Base-by-base conservation (phyloP, 2,113 vertebrate species). In the Psilopsiagon aurifrons region DNA sequence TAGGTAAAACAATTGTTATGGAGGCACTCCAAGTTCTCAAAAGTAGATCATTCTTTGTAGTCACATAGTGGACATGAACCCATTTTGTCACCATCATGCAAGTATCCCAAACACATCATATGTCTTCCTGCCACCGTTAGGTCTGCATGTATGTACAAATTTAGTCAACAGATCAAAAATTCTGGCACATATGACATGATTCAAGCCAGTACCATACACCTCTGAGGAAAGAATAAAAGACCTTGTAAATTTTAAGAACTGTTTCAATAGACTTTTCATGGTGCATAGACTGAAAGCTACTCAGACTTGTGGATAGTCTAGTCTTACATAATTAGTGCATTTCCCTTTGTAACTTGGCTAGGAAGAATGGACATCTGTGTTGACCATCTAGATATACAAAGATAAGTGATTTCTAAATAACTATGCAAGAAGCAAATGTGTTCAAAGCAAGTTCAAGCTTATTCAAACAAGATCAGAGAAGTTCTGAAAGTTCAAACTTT, bases 311-410 rank as follows among this genome's bases (percentile, higher is more conserved):
- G 17, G 5, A 18, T 13, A 59, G 31, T 31, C 11, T 47, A 54
- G 6, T 55, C 31, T 57, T 35, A 60, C 0, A 0, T 27, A 55
- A 41, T 33, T n/a, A 51, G 7, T 35, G 10, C 3, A 35, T 85
- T 76, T 89, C 10, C 5, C 17, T 77, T 62, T 39, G 20, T 18
- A 85, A 22, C 7, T 51, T 68, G 22, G n/a, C 8, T 28, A 71
- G 46, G 17, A 83, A 20, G 41, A 73, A 57, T 12, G 15, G 73
- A 35, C 10, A 63, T 31, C 27, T 74, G 20, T 68, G 35, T 24
- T 43, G 28, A 44, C n/a, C 52, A 20, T 39, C 20, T 67, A 7
- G 5, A 7, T 68, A 11, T 9, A 9, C 11, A 46, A 68, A 68
- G n/a, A 49, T 46, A 15, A 77, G 6, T 9, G 39, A 13, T 39